Base-by-base conservation (phyloP, 1,140 invertebrate species). In the Penaeus chinensis region DNA sequence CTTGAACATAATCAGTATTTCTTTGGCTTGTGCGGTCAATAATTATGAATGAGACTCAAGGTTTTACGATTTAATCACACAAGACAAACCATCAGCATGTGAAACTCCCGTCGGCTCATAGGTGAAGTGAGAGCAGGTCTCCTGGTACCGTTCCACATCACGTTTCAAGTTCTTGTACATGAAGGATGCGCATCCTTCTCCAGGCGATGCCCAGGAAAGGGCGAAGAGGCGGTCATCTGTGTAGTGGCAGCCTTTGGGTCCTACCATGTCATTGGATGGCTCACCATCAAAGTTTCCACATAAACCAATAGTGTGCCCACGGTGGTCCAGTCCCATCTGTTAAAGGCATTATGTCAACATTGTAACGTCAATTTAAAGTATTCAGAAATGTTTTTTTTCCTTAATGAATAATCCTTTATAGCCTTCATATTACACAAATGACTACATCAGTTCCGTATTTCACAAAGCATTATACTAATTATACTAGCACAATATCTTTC, bases 251-350 rank as follows among this genome's bases (percentile, higher is more conserved):
- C 71, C 71, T 24, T 27, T 74, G 24, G 71, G 71, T 32, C 71
- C 71, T 24, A 74, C n/a, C 71, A 74, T 19, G 42, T 74, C 71
- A 3, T 74, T 27, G 71, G 71, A 27, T 37, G 16, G 27, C 27
- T 74, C 71, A 7, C 71, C 71, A 13, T 74, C 71, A 24, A 74
- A 74, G 71, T 74, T 74, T 32, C 71, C 71, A 13, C 71, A 74
- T n/a, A 74, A 13, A 27, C 71, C 71, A 32, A 16, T n/a, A 5
- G 42, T 13, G 27, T 27, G 27, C 10, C 27, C 27, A 19, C 71
- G 27, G 27, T 32, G 42, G 24, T 32, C 27, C 13, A 18, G 1
- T 19, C 42, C 24, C 24, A 32, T 3, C 71, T 74, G 27, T 32
- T 5, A 37, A 32, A 54, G 10, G 54, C 10, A 54, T 54, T 11